These are phyloP conservation scores for Entelurus aequoreus DNA, from an alignment of 2,113 vertebrate species.

Conservation along the genomic window DNA sequence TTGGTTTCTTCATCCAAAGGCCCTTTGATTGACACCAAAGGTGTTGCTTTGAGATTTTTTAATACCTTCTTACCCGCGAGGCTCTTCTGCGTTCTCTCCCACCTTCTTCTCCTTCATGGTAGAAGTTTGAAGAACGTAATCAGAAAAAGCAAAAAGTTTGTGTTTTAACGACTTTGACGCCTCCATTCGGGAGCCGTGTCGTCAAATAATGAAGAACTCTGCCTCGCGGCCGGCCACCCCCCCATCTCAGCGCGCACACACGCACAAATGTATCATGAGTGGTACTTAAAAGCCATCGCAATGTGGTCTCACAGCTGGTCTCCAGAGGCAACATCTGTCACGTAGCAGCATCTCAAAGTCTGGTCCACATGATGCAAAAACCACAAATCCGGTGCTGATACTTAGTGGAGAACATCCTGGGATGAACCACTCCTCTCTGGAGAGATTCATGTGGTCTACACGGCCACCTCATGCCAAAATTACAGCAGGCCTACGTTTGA, in stretches of 20 bases:
- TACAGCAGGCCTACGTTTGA: constrained; percentile 14
- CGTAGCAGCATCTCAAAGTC: constrained; percentile 3
- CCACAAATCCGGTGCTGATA: constrained; percentile 34
- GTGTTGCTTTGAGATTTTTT: constrained; percentile 67
- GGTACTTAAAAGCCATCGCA: constrained; percentile 35
- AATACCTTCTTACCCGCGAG: constrained; percentile 47
- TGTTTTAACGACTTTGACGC: constrained; percentile 42
- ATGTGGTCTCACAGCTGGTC: constrained; percentile 45
- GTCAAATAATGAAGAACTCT: constrained; percentile 38
- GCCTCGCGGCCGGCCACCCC: constrained; percentile 20
- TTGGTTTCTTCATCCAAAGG: constrained; percentile 47
- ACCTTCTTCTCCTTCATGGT: constrained; percentile 31
- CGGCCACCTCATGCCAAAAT: constrained; percentile 16
- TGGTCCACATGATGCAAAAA: constrained; percentile 34
- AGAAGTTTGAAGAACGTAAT: constrained; percentile 50
- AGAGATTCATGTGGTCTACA: constrained; percentile 21
- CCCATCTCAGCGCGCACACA: not conserved
- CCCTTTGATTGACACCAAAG: constrained; percentile 66
- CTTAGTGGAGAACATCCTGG: constrained; percentile 34
- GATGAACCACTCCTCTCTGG: constrained; percentile 23
- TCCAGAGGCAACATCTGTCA: constrained; percentile 55
- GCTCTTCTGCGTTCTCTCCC: constrained; percentile 14
- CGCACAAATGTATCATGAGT: constrained; percentile 17
- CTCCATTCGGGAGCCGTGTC: constrained; percentile 38
- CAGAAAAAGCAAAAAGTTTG: constrained; percentile 35